Conservation (phyloP, 2,797 vertebrate genomes). For the Pristis pectinata region DNA sequence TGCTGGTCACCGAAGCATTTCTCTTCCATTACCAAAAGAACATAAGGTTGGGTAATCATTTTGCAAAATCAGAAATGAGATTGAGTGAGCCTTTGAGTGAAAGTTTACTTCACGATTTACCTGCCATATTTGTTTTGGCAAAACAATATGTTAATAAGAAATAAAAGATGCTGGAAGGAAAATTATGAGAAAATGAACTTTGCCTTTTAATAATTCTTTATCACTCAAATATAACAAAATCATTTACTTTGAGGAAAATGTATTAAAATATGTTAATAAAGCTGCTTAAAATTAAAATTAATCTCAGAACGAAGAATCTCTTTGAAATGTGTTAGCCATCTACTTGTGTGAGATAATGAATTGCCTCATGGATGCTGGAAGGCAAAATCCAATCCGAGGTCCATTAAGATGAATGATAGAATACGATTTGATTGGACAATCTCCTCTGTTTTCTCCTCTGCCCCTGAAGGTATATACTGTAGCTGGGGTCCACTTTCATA, state of each 20-base stretch:
- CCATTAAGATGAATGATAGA: neutral
- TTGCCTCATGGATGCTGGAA: neutral
- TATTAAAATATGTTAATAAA: neutral
- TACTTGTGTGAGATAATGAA: neutral
- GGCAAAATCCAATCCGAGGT: neutral
- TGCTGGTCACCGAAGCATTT: neutral
- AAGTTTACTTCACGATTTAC: neutral
- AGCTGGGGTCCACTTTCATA: neutral
- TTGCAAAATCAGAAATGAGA: neutral
- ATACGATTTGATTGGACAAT: neutral
- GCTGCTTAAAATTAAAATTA: constrained; percentile 8
- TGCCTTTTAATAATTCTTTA: constrained; percentile 2
- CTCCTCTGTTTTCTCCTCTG: neutral
- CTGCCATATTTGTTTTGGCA: neutral
- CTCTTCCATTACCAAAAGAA: neutral
- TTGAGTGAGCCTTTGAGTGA: neutral
- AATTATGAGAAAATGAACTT: constrained; percentile 3
- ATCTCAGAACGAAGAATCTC: neutral
- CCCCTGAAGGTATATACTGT: neutral
- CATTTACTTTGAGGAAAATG: neutral
- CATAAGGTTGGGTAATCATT: neutral
- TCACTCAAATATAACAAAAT: constrained; percentile 1
- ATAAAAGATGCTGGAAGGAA: neutral
- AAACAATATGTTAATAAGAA: neutral
- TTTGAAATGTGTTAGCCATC: neutral